Evolutionary conservation across 2,113 vertebrate species (phyloP).

Genomic region (Otocyon megalotis): DNA sequence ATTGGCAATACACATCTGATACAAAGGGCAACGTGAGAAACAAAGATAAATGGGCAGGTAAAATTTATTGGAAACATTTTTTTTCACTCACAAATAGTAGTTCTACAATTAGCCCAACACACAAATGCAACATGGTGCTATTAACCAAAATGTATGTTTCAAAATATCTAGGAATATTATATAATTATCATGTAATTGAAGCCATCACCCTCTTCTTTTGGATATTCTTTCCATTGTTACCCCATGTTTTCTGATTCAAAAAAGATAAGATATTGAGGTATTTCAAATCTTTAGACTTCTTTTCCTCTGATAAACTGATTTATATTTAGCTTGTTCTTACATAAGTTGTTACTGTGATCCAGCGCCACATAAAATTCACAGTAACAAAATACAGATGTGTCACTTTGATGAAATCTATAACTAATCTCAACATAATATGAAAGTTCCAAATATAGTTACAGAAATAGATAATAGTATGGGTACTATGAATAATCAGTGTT

Average conservation of each 20-base stretch:
- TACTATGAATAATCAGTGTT: conserved; percentile 60
- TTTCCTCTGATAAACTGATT: conserved; percentile 52
- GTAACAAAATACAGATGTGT: conserved; percentile 55
- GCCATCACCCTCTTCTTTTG: neutral
- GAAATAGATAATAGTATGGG: conserved; percentile 39
- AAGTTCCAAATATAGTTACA: conserved; percentile 66
- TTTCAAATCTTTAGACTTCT: conserved; percentile 50
- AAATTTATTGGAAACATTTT: conserved; percentile 23
- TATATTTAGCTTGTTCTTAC: conserved; percentile 63
- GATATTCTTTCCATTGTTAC: neutral
- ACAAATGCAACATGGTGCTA: conserved; percentile 16
- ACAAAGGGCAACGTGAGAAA: neutral
- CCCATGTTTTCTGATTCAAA: conserved; percentile 8
- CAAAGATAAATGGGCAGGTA: neutral
- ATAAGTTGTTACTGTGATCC: neutral
- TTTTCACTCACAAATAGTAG: conserved; percentile 26
- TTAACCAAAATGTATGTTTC: conserved; percentile 72
- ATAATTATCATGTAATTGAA: neutral
- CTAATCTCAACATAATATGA: conserved; percentile 63
- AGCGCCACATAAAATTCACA: conserved; percentile 57
- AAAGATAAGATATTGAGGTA: conserved; percentile 45
- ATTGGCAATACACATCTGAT: neutral
- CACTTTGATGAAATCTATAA: conserved; percentile 65
- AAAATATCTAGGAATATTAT: conserved; percentile 53
- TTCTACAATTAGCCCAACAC: neutral